Conservation (phyloP, 2,797 vertebrate species). For the Thamnophis elegans region DNA sequence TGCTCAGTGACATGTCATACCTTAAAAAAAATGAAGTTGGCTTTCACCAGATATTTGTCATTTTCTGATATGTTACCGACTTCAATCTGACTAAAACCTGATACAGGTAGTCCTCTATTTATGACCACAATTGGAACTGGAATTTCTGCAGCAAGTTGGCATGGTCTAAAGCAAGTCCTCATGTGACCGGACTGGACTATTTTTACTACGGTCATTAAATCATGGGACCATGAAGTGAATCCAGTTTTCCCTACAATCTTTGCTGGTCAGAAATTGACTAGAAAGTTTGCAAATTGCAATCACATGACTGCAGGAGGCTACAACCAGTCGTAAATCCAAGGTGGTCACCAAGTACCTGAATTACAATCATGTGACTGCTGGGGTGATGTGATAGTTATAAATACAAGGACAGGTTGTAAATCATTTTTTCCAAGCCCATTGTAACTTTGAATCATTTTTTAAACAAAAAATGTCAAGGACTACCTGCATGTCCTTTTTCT, state of each 20-base stretch:
- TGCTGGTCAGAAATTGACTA: not conserved
- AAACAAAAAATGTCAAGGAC: not conserved
- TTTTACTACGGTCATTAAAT: not conserved
- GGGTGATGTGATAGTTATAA: not conserved
- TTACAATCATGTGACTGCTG: too few relatives aligned
- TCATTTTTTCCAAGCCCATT: not conserved
- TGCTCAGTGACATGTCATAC: not conserved
- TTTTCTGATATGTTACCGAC: not conserved
- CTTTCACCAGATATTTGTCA: slow-evolving; percentile 25
- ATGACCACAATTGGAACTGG: not conserved
- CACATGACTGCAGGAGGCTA: not conserved
- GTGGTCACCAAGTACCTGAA: too few relatives aligned
- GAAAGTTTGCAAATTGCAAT: not conserved
- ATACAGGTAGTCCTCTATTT: not conserved
- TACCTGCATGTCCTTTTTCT: accelerated
- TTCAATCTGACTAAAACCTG: not conserved
- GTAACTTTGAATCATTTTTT: not conserved
- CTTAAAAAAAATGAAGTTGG: not conserved
- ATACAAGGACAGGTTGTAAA: not conserved
- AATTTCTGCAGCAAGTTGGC: not conserved
- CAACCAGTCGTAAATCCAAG: too few relatives aligned
- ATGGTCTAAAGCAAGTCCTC: not conserved
- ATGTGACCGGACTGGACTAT: not conserved
- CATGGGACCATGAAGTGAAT: not conserved
- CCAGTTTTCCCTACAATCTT: not conserved